Conservation (phyloP, 2,113 vertebrate genomes). For the Eretmochelys imbricata region DNA sequence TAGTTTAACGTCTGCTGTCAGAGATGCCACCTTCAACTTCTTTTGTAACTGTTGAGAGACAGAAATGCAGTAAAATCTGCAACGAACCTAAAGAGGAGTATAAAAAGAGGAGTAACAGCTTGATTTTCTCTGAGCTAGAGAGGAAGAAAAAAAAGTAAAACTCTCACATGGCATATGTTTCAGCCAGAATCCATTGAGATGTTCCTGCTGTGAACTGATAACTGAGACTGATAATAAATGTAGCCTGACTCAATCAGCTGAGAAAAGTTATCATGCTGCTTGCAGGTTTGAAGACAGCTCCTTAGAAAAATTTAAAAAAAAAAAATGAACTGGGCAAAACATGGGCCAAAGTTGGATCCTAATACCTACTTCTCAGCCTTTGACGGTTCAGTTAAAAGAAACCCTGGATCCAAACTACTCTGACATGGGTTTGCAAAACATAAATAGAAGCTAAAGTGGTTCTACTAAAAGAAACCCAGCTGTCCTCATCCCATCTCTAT, state of each 20-base stretch:
- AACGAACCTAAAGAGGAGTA: background rate
- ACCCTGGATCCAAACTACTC: background rate
- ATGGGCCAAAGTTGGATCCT: constrained; percentile 34
- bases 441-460: background rate
- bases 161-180: constrained; percentile 58
- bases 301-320: constrained; percentile 44
- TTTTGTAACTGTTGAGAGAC: background rate
- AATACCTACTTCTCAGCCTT: background rate
- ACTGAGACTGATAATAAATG: constrained; percentile 70
- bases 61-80: constrained; percentile 12
- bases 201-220: constrained; percentile 67
- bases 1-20: background rate
- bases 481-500: background rate
- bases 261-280: constrained; percentile 50
- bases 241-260: constrained; percentile 57
- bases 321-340: constrained; percentile 64
- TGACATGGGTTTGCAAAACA: constrained; percentile 3
- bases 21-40: constrained; percentile 1
- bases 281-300: constrained; percentile 15
- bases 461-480: background rate
- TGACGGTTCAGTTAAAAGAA: constrained; percentile 44
- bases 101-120: constrained; percentile 22
- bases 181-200: constrained; percentile 48
- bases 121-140: constrained; percentile 40
- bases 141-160: constrained; percentile 8